These are phyloP conservation scores for Strigamia crassipes DNA, from an alignment of 2,888 invertebrate species.

Conservation along the genomic window DNA sequence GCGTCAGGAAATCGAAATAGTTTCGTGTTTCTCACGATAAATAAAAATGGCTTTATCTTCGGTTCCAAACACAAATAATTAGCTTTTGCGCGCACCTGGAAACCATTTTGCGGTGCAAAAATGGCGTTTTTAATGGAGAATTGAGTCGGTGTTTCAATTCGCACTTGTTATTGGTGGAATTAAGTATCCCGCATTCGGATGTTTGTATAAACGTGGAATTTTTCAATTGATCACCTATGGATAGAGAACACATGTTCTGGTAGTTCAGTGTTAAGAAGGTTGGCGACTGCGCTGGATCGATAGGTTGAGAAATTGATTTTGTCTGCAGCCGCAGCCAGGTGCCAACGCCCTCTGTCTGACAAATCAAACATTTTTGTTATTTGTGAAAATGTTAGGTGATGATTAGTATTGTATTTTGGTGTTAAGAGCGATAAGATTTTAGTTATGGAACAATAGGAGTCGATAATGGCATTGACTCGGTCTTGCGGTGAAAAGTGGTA, in stretches of 20 bases:
- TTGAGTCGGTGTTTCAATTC: too few relatives aligned
- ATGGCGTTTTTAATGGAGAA: too few relatives aligned
- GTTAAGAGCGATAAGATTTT: neutral
- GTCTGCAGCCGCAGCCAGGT: constrained; percentile 40
- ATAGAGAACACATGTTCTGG: constrained; percentile 21
- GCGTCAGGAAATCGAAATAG: neutral
- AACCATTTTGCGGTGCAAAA: too few relatives aligned
- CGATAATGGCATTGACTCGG: neutral
- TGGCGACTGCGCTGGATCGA: constrained; percentile 35
- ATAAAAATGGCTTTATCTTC: too few relatives aligned
- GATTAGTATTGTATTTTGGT: neutral
- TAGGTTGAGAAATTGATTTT: constrained; percentile 40
- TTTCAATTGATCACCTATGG: constrained; percentile 22
- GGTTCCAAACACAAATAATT: too few relatives aligned
- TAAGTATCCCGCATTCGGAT: neutral
- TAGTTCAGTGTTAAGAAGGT: constrained; percentile 37
- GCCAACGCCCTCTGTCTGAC: constrained; percentile 30
- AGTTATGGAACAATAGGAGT: constrained; percentile 8
- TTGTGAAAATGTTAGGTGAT: neutral
- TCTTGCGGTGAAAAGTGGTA: constrained; percentile 34
- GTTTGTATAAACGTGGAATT: neutral
- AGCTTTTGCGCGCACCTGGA: too few relatives aligned
- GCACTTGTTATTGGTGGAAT: too few relatives aligned
- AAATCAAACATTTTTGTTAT: neutral
- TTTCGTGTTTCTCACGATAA: too few relatives aligned